These are phyloP conservation scores for Cinclus cinclus DNA, from an alignment of 2,113 vertebrate genomes.

Conservation along the genomic window DNA sequence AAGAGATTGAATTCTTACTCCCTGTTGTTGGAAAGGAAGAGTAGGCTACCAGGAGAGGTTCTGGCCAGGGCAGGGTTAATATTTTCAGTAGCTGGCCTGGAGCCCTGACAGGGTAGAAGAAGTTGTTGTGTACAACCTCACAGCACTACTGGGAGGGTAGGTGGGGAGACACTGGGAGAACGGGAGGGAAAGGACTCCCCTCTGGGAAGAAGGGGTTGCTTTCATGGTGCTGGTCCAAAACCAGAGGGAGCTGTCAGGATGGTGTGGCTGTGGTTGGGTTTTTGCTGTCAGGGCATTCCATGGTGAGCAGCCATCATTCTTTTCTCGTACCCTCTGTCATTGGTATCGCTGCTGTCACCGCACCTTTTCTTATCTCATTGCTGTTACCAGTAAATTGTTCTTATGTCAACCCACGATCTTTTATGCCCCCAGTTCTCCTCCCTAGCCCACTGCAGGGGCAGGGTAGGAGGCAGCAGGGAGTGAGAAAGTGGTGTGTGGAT, in stretches of 20 bases:
- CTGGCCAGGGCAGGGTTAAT: not conserved
- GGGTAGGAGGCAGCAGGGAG: not conserved
- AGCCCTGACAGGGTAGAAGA: not conserved
- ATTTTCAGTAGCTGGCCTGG: not conserved
- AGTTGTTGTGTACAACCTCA: not conserved
- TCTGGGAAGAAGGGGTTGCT: not conserved
- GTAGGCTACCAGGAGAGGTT: not conserved
- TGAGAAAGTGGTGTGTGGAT: not conserved
- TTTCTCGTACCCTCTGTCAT: not conserved
- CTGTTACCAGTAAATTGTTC: not conserved
- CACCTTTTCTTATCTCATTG: not conserved
- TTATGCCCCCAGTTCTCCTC: not conserved
- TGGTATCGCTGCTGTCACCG: accelerated
- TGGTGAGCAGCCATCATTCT: not conserved
- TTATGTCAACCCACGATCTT: no score
- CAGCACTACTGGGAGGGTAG: accelerated
- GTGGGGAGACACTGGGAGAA: not conserved
- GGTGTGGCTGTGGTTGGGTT: not conserved
- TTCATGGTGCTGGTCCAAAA: not conserved
- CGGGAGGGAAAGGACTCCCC: not conserved
- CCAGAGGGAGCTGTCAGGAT: accelerated
- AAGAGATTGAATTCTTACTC: not conserved
- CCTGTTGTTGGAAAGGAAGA: not conserved
- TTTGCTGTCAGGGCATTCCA: accelerated
- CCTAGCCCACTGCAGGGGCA: no score